Conservation (phyloP, 2,888 invertebrate genomes). For the Fragum whitleyi region DNA sequence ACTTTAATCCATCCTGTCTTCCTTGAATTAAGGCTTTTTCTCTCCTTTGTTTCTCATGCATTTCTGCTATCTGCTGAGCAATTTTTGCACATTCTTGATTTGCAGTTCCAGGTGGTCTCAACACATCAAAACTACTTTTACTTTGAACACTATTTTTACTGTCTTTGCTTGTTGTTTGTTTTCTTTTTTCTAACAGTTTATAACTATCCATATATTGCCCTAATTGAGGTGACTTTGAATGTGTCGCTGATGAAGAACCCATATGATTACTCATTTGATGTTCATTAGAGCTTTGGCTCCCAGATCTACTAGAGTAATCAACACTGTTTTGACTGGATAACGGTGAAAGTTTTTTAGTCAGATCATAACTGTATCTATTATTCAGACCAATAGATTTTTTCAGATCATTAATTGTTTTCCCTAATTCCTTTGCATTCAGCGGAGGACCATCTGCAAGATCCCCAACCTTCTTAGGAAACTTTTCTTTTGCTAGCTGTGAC, state of each 20-base stretch:
- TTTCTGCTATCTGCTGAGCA: constrained; percentile 64
- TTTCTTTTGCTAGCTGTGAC: constrained; percentile 43
- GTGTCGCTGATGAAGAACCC: background rate
- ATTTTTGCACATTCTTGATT: constrained; percentile 66
- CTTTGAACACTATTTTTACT: background rate
- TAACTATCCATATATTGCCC: background rate
- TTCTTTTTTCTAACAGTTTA: background rate
- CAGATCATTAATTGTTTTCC: constrained; percentile 60
- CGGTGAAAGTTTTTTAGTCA: constrained; percentile 45
- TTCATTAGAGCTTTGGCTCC: background rate
- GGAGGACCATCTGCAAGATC: constrained; percentile 48
- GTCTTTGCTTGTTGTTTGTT: background rate
- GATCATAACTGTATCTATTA: constrained; percentile 47
- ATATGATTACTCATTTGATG: background rate
- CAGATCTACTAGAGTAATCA: background rate
- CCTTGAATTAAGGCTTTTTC: constrained; percentile 42
- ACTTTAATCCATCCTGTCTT: constrained; percentile 37
- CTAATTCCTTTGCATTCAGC: constrained; percentile 53
- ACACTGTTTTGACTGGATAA: constrained; percentile 5
- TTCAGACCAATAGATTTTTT: constrained; percentile 60
- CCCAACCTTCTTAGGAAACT: constrained; percentile 46
- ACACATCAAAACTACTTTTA: constrained; percentile 19
- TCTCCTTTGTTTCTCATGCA: constrained; percentile 57
- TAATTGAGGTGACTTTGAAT: background rate
- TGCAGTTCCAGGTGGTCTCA: constrained; percentile 50